Conservation (phyloP, 2,797 vertebrate species). For the Triplophysa yarkandensis region DNA sequence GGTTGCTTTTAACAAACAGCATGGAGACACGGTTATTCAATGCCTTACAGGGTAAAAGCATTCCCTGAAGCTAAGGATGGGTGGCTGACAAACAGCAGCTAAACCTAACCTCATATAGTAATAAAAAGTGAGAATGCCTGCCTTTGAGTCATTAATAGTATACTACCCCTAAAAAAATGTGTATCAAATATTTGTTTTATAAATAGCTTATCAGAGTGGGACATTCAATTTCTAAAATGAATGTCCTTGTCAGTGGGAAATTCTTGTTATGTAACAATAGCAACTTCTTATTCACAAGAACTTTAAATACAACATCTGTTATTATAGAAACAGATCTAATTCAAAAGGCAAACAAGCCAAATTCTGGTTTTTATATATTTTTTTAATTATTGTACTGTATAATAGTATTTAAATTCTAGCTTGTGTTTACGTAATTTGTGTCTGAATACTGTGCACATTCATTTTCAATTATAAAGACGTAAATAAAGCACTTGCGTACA, state of each 20-base stretch:
- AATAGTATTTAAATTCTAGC: not conserved
- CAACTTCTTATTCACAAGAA: no score
- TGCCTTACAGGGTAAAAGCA: constrained; percentile 64
- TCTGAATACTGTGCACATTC: no score
- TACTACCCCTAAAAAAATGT: no score
- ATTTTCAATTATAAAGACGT: no score
- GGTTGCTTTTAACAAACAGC: constrained; percentile 49
- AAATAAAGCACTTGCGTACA: no score
- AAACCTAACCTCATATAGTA: constrained; percentile 55
- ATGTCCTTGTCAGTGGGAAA: no score
- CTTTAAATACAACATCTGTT: not conserved
- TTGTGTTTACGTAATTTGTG: no score
- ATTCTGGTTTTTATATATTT: not conserved
- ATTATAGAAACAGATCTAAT: not conserved
- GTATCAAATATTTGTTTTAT: no score
- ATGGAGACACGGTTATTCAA: constrained; percentile 29
- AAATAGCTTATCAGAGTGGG: no score
- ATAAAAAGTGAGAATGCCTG: constrained; percentile 29
- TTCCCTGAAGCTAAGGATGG: constrained; percentile 48
- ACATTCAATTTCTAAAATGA: no score
- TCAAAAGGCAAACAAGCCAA: not conserved
- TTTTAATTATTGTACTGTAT: not conserved
- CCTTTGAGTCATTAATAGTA: not conserved
- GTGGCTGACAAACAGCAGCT: constrained; percentile 28
- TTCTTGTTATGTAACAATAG: no score